Base-by-base conservation (phyloP, 2,888 invertebrate genomes). In the Andrena bucephala region DNA sequence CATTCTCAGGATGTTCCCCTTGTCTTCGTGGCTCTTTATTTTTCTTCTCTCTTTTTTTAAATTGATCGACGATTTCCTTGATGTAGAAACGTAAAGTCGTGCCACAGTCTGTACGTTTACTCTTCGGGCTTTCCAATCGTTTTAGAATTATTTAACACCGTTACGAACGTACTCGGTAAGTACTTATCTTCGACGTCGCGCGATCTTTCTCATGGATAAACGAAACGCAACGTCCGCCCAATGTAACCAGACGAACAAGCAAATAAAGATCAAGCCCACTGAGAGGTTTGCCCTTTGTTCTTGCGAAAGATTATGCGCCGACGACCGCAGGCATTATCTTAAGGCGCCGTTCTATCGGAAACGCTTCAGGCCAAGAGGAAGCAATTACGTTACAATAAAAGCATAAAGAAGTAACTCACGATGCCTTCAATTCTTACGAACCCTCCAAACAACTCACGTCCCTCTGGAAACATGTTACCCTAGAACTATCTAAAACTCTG, bases 261-360 rank as follows among this genome's bases (percentile, higher is more conserved):
- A 62, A 74, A 76, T 82, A 71, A 82, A 79, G 36, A 57, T 79
- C 59, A 36, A 67, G 66, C 73, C 59, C 70, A 16, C 27, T 31
- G 70, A 62, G 36, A 24, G 29, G 20, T 65, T 10, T 36, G 2
- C 52, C n/a, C 52, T 20, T 10, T 62, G 63, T 81, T 81, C 85
- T 78, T n/a, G 27, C 33, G 31, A 31, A n/a, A 57, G 24, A 57
- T 10, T 57, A 57, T 57, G 57, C 57, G 57, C n/a, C 57, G 31
- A 27, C 42, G 65, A 69, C 42, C 24, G 24, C 16, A 7, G 29
- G n/a, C 60, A 59, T 71, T 71, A 48, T 24, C 36, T 36, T 33
- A 33, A 63, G 57, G 24, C 57, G 16, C 8, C 31, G n/a, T 62
- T 29, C 29, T 20, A 31, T 33, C 20, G 62, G 62, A 62, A 36